A percentile compares a stretch with the other conserved stretches of the same genome.
Conservation (phyloP, 2,888 invertebrate genomes). For the Gnatocerus cornutus region DNA sequence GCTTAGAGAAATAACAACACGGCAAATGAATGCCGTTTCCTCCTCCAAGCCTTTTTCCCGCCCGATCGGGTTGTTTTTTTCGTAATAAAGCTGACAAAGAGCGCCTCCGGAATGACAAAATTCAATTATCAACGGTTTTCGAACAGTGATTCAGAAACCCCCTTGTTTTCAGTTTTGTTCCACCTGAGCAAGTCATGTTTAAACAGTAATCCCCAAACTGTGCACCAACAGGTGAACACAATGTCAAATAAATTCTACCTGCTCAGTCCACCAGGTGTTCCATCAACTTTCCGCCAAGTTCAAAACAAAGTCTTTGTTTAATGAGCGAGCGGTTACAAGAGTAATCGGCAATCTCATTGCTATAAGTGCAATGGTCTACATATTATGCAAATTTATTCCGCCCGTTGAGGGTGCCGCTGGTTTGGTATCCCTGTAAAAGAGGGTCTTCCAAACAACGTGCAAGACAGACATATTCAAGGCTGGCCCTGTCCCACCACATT, state of each 20-base stretch:
- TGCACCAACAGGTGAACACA: slow-evolving; percentile 15
- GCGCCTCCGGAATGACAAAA: slow-evolving; percentile 7
- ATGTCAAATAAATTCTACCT: slow-evolving; percentile 7
- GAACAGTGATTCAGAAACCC: slow-evolving; percentile 35
- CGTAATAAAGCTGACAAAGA: no score
- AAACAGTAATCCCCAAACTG: slow-evolving; percentile 33
- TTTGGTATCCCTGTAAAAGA: slow-evolving; percentile 32
- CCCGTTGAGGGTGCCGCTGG: slow-evolving; percentile 32
- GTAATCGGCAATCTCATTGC: background rate
- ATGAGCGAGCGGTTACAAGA: no score
- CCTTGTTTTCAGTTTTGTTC: slow-evolving; percentile 42
- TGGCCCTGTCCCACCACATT: slow-evolving; percentile 46
- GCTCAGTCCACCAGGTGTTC: background rate
- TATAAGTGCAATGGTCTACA: slow-evolving; percentile 35
- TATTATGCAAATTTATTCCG: slow-evolving; percentile 50
- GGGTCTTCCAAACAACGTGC: slow-evolving; percentile 41
- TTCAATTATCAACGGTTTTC: slow-evolving; percentile 47
- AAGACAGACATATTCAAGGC: slow-evolving; percentile 47
- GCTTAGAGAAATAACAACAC: no score
- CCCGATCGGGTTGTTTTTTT: no score
- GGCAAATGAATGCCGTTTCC: no score
- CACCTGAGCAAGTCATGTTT: slow-evolving; percentile 45
- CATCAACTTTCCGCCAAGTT: background rate
- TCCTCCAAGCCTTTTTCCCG: no score
- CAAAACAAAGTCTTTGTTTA: no score